Evolutionary conservation across 2,113 vertebrate genomes (phyloP).

Genomic region (Calidris pugnax): DNA sequence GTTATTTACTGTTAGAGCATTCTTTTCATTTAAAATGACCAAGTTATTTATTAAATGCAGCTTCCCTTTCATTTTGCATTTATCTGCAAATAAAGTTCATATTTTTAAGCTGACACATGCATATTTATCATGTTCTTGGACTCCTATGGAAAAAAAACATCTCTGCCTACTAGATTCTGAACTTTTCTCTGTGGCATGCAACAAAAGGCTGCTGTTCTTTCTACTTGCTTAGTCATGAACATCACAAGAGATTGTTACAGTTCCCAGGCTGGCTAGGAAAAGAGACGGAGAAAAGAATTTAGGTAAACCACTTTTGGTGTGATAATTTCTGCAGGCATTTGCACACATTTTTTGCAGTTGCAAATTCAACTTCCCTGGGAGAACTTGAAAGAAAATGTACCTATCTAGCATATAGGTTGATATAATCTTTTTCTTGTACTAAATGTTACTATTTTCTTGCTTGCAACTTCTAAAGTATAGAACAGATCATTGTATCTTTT

Average conservation of each 20-base stretch:
- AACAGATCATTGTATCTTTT: neutral
- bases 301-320: neutral
- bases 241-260: neutral
- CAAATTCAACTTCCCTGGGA: neutral
- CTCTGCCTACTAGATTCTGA: neutral
- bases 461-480: neutral
- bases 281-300: neutral
- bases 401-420: neutral
- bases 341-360: neutral
- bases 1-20: neutral
- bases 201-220: neutral
- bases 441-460: neutral
- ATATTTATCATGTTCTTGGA: neutral
- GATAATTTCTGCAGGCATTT: neutral
- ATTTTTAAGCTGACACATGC: neutral
- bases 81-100: neutral
- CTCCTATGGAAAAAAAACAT: neutral
- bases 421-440: neutral
- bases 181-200: neutral
- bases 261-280: neutral
- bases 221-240: neutral
- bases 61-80: neutral
- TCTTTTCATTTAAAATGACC: neutral
- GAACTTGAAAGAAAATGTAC: neutral
- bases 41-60: neutral